Evolutionary conservation across 1,140 invertebrate genomes (phyloP), one percentile per base, ranked within the genome.

Genomic region (Mesaphorura yosii): DNA sequence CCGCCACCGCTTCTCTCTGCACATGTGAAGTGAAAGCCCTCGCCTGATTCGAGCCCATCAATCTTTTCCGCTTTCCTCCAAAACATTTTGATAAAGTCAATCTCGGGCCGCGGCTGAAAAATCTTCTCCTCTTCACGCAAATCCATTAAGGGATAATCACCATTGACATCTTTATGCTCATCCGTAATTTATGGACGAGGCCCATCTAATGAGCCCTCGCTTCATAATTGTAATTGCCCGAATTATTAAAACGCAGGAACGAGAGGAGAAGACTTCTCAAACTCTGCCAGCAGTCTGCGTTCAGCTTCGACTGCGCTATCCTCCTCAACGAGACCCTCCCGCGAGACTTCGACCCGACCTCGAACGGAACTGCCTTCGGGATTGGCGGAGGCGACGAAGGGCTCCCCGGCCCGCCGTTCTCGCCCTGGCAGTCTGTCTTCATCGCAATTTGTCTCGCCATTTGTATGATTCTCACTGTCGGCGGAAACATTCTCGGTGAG

Each of bases 401-500:
- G 20, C 14, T 44, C 1, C 37, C 6, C 17, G 81, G 84, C 58
- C 83, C 87, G 48, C 88, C 89, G 6, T 92, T 94, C 67, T 77
- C 81, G 39, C 72, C 88, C n/a, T 92, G 90, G 87, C 78, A 89
- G 69, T 88, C 88, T 2, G 79, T 91, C 31, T 74, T 93, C 58
- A 90, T 97, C 55, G 92, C 90, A n/a, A 75, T 93, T 34, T 82
- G 85, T 63, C 74, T 96, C 41, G 82, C 82, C 2, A 70, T 91
- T 41, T 90, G 90, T 64, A 94, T 93, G 58, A 77, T 95, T 19
- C 73, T 96, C 37, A 97, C 93, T 1, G 82, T 96, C 15, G 82
- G 84, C 54, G 96, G 96, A 31, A 99, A 99, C 69, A 86, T 98
- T 41, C 78, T 98, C 15, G 96, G n/a, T n/a, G n/a, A n/a, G n/a